Evolutionary conservation across 2,113 vertebrate species (phyloP).

Genomic region (Scomber colias): DNA sequence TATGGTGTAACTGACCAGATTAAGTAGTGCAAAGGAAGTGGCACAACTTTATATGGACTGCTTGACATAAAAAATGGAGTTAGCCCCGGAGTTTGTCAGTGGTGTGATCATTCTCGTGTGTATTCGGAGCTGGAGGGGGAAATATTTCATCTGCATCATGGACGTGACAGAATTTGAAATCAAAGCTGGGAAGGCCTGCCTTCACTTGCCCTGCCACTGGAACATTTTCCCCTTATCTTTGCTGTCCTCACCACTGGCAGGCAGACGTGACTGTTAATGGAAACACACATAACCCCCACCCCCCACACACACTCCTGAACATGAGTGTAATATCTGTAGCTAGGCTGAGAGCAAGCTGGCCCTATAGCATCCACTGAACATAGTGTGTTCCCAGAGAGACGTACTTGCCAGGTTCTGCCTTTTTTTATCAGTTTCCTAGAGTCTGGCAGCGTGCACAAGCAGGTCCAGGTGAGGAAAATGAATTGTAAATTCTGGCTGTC

Average conservation of each 20-base stretch:
- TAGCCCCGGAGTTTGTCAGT: conserved; percentile 25
- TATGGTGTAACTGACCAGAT: not conserved
- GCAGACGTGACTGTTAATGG: conserved; percentile 60
- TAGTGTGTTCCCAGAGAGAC: conserved; percentile 45
- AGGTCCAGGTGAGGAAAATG: conserved; percentile 57
- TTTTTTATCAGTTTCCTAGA: conserved; percentile 54
- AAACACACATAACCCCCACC: conserved; percentile 30
- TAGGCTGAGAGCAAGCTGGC: conserved; percentile 57
- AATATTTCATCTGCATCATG: conserved; percentile 46
- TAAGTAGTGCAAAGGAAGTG: conserved; percentile 3
- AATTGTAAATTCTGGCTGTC: conserved; percentile 51
- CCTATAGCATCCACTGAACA: conserved; percentile 59
- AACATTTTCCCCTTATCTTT: conserved; percentile 58
- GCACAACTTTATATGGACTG: not conserved
- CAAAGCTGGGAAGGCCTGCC: conserved; percentile 54
- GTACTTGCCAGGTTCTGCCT: conserved; percentile 43
- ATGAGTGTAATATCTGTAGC: conserved; percentile 63
- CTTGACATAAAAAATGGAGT: conserved; percentile 34
- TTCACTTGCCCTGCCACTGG: conserved; percentile 49
- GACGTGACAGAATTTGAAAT: conserved; percentile 65
- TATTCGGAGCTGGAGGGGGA: conserved; percentile 31
- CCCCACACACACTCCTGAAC: conserved; percentile 11
- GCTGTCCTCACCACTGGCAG: conserved; percentile 53
- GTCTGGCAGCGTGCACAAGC: conserved; percentile 42
- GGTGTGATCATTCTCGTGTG: conserved; percentile 42